Conservation (phyloP, 2,113 vertebrate genomes). For the Oophaga pumilio region DNA sequence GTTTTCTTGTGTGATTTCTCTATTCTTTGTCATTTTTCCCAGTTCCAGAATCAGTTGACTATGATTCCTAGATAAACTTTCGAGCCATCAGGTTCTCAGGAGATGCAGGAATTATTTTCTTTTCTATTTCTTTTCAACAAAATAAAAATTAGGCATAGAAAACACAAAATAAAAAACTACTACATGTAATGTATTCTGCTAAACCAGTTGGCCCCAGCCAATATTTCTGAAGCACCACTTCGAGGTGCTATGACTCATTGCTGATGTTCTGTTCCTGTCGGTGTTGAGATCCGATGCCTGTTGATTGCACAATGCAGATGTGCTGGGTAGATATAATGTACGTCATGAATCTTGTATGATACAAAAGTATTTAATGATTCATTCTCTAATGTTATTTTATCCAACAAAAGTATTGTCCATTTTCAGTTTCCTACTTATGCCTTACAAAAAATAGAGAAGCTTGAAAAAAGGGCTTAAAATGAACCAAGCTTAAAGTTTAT, state of each 20-base stretch:
- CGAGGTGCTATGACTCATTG: not conserved
- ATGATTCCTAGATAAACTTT: not conserved
- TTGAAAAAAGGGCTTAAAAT: too few relatives aligned
- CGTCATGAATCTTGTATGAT: not conserved
- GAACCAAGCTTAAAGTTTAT: too few relatives aligned
- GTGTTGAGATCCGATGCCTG: not conserved
- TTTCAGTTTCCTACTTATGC: not conserved
- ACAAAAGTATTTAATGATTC: not conserved
- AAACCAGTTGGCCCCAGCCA: not conserved
- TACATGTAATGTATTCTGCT: not conserved
- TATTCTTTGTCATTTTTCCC: too few relatives aligned
- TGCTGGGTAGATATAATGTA: not conserved
- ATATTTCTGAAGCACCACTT: not conserved
- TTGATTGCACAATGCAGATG: not conserved
- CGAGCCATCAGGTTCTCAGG: not conserved
- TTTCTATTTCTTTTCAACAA: not conserved
- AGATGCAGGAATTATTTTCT: not conserved
- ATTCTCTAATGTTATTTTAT: not conserved
- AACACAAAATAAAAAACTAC: not conserved
- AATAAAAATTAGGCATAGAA: not conserved
- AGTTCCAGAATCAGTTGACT: not conserved
- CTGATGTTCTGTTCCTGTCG: not conserved
- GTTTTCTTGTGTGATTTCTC: too few relatives aligned
- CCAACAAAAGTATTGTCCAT: not conserved
- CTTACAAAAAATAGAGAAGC: too few relatives aligned